phyloP scores from a whole-genome alignment of 2,888 invertebrate species.

The Heliothis peltigera region DNA sequence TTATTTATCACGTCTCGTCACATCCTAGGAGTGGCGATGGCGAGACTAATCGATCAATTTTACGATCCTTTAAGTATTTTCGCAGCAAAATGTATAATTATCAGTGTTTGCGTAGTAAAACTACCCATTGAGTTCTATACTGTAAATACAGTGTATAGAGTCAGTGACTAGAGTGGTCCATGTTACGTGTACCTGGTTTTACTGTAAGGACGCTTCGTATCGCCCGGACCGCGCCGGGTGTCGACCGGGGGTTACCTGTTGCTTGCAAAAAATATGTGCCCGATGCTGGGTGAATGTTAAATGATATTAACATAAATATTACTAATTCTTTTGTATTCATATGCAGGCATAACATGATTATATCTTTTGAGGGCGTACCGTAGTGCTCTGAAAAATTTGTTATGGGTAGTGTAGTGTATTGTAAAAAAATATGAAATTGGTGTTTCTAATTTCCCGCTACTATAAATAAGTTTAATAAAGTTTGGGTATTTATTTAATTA shows the following conservation, averaged over 20 bases:
- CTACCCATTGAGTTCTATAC: too few species aligned
- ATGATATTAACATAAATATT: slow-evolving; percentile 53
- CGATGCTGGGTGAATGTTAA: slow-evolving; percentile 58
- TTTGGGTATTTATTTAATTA: slow-evolving; percentile 8
- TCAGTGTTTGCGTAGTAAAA: background rate
- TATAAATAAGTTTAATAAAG: background rate
- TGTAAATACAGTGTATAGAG: background rate
- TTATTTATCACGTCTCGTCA: slow-evolving; percentile 46
- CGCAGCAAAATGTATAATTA: slow-evolving; percentile 8
- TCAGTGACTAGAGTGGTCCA: slow-evolving; percentile 1
- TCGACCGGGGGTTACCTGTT: slow-evolving; percentile 65
- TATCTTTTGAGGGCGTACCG: slow-evolving; percentile 39
- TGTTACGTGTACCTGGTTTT: slow-evolving; percentile 55
- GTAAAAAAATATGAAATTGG: slow-evolving; percentile 15
- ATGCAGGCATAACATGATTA: slow-evolving; percentile 42
- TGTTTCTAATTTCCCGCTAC: too few species aligned
- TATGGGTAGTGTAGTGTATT: background rate
- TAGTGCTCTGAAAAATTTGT: slow-evolving; percentile 7
- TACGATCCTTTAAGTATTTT: slow-evolving; percentile 16
- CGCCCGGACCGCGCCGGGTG: slow-evolving; percentile 48
- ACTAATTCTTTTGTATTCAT: slow-evolving; percentile 46
- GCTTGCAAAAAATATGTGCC: slow-evolving; percentile 65
- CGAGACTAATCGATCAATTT: slow-evolving; percentile 43
- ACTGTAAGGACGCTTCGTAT: slow-evolving; percentile 59
- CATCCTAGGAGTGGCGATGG: slow-evolving; percentile 36